Evolutionary conservation across 2,888 invertebrate genomes (phyloP).

Genomic region (Cremastobaeus sp.): DNA sequence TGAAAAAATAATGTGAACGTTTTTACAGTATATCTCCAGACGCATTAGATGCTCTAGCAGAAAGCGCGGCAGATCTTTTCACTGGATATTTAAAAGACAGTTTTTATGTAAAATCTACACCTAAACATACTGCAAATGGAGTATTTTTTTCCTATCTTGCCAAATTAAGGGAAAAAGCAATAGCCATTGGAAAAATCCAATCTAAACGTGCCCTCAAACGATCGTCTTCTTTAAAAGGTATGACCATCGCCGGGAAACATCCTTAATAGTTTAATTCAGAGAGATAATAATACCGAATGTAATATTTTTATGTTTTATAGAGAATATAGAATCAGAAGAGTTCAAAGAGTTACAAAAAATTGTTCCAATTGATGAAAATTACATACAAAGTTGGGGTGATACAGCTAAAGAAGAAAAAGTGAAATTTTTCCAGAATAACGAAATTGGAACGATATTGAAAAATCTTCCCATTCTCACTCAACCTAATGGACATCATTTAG

Average conservation of each 20-base stretch:
- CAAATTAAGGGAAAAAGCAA: slow-evolving; percentile 32
- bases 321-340: too few species aligned
- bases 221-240: not conserved
- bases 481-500: too few species aligned
- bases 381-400: too few species aligned
- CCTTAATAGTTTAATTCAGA: too few species aligned
- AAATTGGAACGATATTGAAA: too few species aligned
- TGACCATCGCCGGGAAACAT: not conserved
- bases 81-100: slow-evolving; percentile 16
- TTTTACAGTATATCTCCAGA: slow-evolving; percentile 18
- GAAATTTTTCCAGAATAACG: too few species aligned
- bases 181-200: slow-evolving; percentile 18
- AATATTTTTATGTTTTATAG: too few species aligned
- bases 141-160: slow-evolving; percentile 14
- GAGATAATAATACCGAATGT: too few species aligned
- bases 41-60: slow-evolving; percentile 8
- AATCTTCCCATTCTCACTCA: too few species aligned
- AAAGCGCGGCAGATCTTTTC: slow-evolving; percentile 26
- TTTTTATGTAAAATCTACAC: slow-evolving; percentile 25
- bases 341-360: too few species aligned
- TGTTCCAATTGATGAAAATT: too few species aligned
- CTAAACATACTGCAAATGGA: slow-evolving; percentile 22
- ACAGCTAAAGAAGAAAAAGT: too few species aligned
- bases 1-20: not conserved
- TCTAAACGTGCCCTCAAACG: slow-evolving; percentile 3